Base-by-base conservation (phyloP, 53 echinoderm and acorn worm species). In the Luidia sarsii region DNA sequence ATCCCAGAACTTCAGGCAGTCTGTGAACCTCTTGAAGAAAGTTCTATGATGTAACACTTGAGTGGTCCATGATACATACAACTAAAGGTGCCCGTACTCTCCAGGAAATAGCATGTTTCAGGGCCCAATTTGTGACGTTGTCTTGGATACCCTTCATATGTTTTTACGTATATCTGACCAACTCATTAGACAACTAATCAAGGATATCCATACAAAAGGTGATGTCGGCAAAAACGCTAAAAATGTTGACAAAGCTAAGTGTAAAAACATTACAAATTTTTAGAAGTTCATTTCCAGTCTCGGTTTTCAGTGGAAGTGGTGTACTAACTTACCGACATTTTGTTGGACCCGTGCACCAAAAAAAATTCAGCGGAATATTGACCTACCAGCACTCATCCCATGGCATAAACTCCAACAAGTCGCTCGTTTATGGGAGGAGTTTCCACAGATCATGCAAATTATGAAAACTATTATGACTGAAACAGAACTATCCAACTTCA, bases 371-470 rank as follows among this genome's bases (percentile, higher is more conserved):
- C 25, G n/a, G 28, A 48, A 3, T 32, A 80, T 80, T 23, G 22
- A 80, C 50, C 23, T 80, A 14, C 16, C 29, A 33, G 18, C 0
- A 16, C 65, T 80, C 24, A 80, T 80, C 18, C 80, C 46, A 30
- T 80, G 64, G 64, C 80, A 80, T 62, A 64, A 64, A 45, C 35
- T 80, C 16, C 29, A 63, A 27, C 41, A 64, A 32, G 48, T 79
- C 21, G 24, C 22, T 4, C 30, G 39, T 41, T 20, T 79, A 18
- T 79, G 63, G 80, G 46, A 80, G 28, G 80, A 80, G 32, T 80
- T 80, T 34, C 64, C 80, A n/a, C 29, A 45, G 23, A 34, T 80
- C 7, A 43, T 80, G n/a, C 49, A 14, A 41, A 62, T 48, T 49
- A 63, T 80, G 25, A 45, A n/a, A n/a, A n/a, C n/a, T n/a, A n/a